Conservation (phyloP, 2,113 vertebrate genomes). For the Numenius arquata region DNA sequence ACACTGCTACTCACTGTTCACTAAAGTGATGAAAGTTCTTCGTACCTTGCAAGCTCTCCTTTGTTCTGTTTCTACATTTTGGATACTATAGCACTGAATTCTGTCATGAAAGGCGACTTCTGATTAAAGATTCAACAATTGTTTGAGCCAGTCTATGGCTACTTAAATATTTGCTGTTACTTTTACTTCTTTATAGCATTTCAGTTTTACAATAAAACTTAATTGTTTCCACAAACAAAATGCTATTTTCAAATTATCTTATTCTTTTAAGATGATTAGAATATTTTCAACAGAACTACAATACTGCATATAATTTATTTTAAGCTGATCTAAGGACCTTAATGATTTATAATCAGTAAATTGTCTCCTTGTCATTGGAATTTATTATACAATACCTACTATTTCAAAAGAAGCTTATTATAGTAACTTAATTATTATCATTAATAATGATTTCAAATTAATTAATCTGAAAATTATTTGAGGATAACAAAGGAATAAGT, state of each 20-base stretch:
- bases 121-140: background rate
- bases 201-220: background rate
- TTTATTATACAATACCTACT: background rate
- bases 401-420: background rate
- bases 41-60: background rate
- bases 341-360: background rate
- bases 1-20: background rate
- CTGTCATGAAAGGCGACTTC: background rate
- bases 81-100: background rate
- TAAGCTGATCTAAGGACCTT: background rate
- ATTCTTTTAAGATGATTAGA: background rate
- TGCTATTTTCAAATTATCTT: background rate
- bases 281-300: background rate
- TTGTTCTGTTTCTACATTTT: background rate
- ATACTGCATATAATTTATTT: background rate
- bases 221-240: background rate
- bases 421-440: background rate
- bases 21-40: background rate
- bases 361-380: background rate
- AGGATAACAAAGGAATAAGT: background rate
- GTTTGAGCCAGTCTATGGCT: background rate
- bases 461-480: background rate
- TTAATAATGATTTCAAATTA: constrained; percentile 8
- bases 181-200: background rate
- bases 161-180: background rate